Percentiles rank a stretch among this genome's conserved stretches.
phyloP scores from a whole-genome alignment of 2,888 invertebrate genomes.

The Thera britannica region DNA sequence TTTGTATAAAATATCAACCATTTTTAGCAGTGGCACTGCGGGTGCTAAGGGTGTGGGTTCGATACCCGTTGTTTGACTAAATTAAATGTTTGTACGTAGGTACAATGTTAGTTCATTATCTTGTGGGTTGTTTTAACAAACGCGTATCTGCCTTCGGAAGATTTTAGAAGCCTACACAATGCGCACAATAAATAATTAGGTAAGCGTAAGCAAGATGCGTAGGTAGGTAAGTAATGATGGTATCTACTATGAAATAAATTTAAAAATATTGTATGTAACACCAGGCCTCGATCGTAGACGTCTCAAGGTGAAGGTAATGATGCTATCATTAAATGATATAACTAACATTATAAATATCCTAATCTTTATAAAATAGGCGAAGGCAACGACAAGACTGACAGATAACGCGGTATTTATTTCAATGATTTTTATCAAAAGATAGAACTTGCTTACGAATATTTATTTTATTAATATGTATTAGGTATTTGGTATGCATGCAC shows the following conservation, averaged over 20 bases:
- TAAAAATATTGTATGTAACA: slow-evolving; percentile 5
- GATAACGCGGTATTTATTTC: neutral
- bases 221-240: slow-evolving; percentile 20
- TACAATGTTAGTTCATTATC: too few relatives aligned
- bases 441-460: too few relatives aligned
- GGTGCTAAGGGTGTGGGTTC: too few relatives aligned
- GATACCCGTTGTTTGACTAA: too few relatives aligned
- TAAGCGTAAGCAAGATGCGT: neutral
- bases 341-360: neutral
- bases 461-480: too few relatives aligned
- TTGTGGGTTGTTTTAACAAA: neutral
- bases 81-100: too few relatives aligned
- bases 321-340: slow-evolving; percentile 24
- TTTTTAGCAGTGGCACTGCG: too few relatives aligned
- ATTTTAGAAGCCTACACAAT: neutral
- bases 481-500: too few relatives aligned
- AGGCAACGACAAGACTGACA: neutral
- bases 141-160: neutral
- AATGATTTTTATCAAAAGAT: too few relatives aligned
- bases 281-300: slow-evolving; percentile 17
- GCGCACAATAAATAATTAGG: neutral
- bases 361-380: slow-evolving; percentile 25
- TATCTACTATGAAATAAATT: slow-evolving; percentile 18
- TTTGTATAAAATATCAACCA: too few relatives aligned
- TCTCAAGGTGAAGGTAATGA: slow-evolving; percentile 38